These are phyloP conservation scores for Callopanchax toddi DNA, from an alignment of 2,113 vertebrate species.

Conservation along the genomic window DNA sequence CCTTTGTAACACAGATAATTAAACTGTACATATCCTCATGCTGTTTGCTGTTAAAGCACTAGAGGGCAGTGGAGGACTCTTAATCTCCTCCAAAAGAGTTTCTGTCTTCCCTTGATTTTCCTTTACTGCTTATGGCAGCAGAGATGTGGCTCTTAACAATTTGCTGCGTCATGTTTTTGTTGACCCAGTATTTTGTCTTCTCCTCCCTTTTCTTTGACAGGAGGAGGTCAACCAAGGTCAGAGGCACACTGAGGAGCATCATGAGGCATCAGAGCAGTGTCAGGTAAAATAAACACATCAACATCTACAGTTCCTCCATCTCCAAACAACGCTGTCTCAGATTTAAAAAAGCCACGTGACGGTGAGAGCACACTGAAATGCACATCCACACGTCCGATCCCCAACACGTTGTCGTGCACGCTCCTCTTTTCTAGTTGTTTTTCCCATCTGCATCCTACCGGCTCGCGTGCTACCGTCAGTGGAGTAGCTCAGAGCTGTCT, in stretches of 20 bases:
- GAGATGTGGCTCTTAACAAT: constrained; percentile 28
- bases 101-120: constrained; percentile 1
- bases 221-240: constrained; percentile 54
- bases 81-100: constrained; percentile 1
- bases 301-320: too few species aligned
- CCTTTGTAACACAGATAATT: constrained; percentile 3
- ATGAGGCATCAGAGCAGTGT: constrained; percentile 52
- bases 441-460: constrained; percentile 41
- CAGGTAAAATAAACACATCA: constrained; percentile 56
- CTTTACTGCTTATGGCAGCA: constrained; percentile 28
- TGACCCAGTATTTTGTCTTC: too few species aligned
- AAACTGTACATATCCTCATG: neutral
- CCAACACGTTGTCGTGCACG: constrained; percentile 31
- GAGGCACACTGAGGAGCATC: constrained; percentile 47
- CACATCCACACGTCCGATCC: constrained; percentile 20
- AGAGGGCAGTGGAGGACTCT: constrained; percentile 65
- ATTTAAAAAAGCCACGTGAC: constrained; percentile 1
- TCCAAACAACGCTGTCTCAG: constrained; percentile 1
- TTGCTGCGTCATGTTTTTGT: constrained; percentile 21
- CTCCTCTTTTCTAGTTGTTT: constrained; percentile 6
- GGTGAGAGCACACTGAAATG: constrained; percentile 15
- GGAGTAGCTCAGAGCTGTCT: constrained; percentile 57
- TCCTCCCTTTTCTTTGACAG: constrained; percentile 39
- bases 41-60: constrained; percentile 51
- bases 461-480: constrained; percentile 26